phyloP scores from a whole-genome alignment of 2,797 vertebrate species.

The Botia kubotai region DNA sequence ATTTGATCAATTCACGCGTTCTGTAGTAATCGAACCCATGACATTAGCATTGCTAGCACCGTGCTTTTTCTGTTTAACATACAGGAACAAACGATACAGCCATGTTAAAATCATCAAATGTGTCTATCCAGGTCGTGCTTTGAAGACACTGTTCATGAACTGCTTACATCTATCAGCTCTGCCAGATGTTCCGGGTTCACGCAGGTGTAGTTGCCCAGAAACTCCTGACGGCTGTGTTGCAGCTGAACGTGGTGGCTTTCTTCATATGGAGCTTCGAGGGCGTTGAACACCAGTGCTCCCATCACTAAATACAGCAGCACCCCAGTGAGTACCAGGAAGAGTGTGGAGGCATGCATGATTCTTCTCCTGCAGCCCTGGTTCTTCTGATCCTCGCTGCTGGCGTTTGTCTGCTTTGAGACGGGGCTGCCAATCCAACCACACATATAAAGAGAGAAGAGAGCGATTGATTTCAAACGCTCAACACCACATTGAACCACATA shows the following conservation, averaged over 20 bases:
- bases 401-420: slow-evolving; percentile 58
- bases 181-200: slow-evolving; percentile 76
- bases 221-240: slow-evolving; percentile 67
- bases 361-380: slow-evolving; percentile 62
- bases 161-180: slow-evolving; percentile 79
- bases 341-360: slow-evolving; percentile 86
- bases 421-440: slow-evolving; percentile 59
- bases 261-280: slow-evolving; percentile 82
- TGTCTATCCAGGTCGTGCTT: too few relatives aligned
- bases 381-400: slow-evolving; percentile 57
- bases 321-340: slow-evolving; percentile 79
- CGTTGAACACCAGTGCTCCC: slow-evolving; percentile 86
- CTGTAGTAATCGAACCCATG: neutral
- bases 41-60: neutral
- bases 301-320: slow-evolving; percentile 88
- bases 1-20: too few relatives aligned
- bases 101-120: too few relatives aligned
- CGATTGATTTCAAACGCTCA: slow-evolving; percentile 14
- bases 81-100: too few relatives aligned
- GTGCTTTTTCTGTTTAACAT: too few relatives aligned
- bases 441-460: slow-evolving; percentile 12
- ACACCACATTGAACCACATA: neutral
- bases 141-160: neutral
- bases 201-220: slow-evolving; percentile 81
- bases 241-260: slow-evolving; percentile 71